These are phyloP conservation scores for Operophtera brumata DNA, from an alignment of 2,888 invertebrate genomes.

Conservation along the genomic window DNA sequence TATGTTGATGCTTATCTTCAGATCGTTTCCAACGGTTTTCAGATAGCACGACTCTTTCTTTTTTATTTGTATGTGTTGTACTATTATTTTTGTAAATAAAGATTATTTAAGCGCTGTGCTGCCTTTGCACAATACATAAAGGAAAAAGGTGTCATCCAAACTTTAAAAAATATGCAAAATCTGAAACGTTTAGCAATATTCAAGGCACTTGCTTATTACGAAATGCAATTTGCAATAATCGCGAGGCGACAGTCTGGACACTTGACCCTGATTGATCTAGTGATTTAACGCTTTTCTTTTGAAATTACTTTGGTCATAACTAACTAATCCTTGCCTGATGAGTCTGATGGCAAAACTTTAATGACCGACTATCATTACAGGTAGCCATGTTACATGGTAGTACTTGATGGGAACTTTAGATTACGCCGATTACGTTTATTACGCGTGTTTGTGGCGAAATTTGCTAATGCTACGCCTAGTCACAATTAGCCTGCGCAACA, in stretches of 20 bases:
- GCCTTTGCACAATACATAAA: too few relatives aligned
- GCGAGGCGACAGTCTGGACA: not conserved
- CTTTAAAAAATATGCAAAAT: not conserved
- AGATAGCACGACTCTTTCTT: too few relatives aligned
- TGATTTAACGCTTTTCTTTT: not conserved
- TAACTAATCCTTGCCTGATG: too few relatives aligned
- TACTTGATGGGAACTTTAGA: not conserved
- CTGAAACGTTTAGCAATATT: not conserved
- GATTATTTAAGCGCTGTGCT: too few relatives aligned
- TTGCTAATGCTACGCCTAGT: slow-evolving; percentile 21
- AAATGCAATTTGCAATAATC: not conserved
- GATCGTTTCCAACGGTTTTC: too few relatives aligned
- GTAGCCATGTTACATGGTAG: too few relatives aligned
- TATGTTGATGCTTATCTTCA: too few relatives aligned
- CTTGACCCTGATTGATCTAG: not conserved
- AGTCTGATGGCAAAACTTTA: too few relatives aligned
- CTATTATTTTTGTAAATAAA: too few relatives aligned
- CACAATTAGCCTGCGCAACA: slow-evolving; percentile 32
- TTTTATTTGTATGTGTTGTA: too few relatives aligned
- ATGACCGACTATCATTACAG: too few relatives aligned
- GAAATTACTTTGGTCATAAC: not conserved
- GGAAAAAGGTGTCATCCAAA: not conserved
- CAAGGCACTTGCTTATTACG: not conserved
- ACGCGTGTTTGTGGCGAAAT: slow-evolving; percentile 16
- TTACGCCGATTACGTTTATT: slow-evolving; percentile 4